Evolutionary conservation across 1,140 invertebrate genomes (phyloP).

Genomic region (Pseudomyrmex flavicornis): DNA sequence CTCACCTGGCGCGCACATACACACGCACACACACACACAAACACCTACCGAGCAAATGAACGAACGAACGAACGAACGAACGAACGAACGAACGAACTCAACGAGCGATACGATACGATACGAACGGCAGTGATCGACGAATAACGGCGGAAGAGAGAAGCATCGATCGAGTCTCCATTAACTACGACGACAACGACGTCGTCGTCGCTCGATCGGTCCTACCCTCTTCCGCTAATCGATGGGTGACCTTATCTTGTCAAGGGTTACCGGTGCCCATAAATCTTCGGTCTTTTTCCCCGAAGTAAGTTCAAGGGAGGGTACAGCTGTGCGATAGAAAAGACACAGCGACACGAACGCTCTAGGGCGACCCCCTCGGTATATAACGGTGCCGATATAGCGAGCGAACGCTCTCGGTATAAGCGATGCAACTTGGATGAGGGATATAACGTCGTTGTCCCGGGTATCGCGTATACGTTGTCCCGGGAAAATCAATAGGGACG

Average conservation of each 20-base stretch:
- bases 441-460: conserved; percentile 58
- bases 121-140: conserved; percentile 43
- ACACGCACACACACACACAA: not conserved
- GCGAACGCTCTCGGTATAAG: conserved; percentile 27
- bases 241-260: conserved; percentile 71
- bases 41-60: not conserved
- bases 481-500: conserved; percentile 56
- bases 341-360: not conserved
- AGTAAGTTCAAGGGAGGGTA: conserved; percentile 68
- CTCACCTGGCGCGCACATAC: not conserved
- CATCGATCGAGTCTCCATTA: conserved; percentile 65
- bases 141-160: conserved; percentile 51
- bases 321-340: conserved; percentile 49
- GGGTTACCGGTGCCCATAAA: conserved; percentile 67
- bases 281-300: conserved; percentile 60
- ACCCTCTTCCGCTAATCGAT: conserved; percentile 68
- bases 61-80: not conserved
- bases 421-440: conserved; percentile 58
- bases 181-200: conserved; percentile 47
- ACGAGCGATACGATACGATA: not conserved
- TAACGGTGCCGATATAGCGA: conserved; percentile 12
- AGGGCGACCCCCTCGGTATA: not conserved
- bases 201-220: conserved; percentile 45
- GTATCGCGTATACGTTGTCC: conserved; percentile 54
- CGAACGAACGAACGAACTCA: not conserved